Base-by-base conservation (phyloP, 2,888 invertebrate species). In the Drosophila niveifrons region DNA sequence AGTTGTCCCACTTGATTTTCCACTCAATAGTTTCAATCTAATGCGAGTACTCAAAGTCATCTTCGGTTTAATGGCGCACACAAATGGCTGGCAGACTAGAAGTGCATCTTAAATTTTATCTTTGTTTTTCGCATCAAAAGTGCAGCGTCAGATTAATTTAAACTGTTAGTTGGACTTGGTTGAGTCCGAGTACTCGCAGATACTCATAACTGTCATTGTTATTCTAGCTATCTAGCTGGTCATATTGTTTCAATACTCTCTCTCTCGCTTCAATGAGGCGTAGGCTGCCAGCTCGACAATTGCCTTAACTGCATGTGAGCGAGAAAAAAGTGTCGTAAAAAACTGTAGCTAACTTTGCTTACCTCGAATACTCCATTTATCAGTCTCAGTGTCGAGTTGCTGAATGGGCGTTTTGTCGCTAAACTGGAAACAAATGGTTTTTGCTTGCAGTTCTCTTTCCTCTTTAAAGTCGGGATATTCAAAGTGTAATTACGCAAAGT, bases 171-270 rank as follows among this genome's bases (percentile, higher is more conserved):
- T 39, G 46, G 18, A 23, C n/a, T 6, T 23, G 41, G 50, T 9
- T 9, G 29, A 29, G 28, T 53, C 29, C 29, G 17, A 17, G 43
- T 52, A 51, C 31, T 58, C 23, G 47, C 43, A 62, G 79, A 79
- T 71, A 66, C 85, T 81, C 85, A 84, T 84, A 81, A 72, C 82
- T 75, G 72, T 72, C 80, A 75, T 67, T 79, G 80, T 65, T 72
- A 81, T 82, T 75, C n/a, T n/a, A n/a, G 82, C 70, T 56, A n/a
- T 31, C 48, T 46, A 58, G 66, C 63, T 68, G 82, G 67, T 78
- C 57, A 82, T 75, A 75, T 82, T 80, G 80, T 48, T 67, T 50
- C 82, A 72, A 67, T 76, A 67, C 73, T 62, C 72, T 66, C 66
- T 66, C 66, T 66, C 66, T 66, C 66, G 44, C 66, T 72, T 48